Conservation (phyloP, 2,888 invertebrate genomes). For the Rhorus exstirpatorius region DNA sequence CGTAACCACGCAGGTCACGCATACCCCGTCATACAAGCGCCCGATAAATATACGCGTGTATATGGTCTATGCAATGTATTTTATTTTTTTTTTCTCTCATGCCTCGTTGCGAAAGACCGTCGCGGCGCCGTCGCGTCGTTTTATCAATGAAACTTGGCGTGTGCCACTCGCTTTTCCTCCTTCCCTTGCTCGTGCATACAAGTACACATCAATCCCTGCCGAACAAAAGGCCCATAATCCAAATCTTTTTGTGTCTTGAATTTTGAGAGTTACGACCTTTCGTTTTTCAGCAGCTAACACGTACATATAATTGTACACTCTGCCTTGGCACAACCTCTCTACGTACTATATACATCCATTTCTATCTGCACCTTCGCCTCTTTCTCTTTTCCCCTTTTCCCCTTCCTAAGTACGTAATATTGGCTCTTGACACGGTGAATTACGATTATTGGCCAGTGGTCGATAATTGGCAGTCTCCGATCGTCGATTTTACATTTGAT, state of each 20-base stretch:
- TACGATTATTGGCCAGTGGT: slow-evolving; percentile 21
- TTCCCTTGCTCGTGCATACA: background rate
- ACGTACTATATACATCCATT: background rate
- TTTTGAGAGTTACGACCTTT: slow-evolving; percentile 1
- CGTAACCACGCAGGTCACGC: slow-evolving; percentile 47
- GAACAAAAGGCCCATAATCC: slow-evolving; percentile 1
- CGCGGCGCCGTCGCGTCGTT: slow-evolving; percentile 68
- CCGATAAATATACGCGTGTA: slow-evolving; percentile 47
- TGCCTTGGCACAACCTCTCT: background rate
- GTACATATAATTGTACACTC: background rate
- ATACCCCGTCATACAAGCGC: slow-evolving; percentile 51
- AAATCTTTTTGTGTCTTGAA: slow-evolving; percentile 4
- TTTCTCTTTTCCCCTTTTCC: slow-evolving; percentile 1
- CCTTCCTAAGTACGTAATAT: background rate
- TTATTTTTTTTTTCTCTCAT: slow-evolving; percentile 27
- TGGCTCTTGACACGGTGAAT: background rate
- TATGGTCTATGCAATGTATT: slow-evolving; percentile 32
- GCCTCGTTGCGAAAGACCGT: slow-evolving; percentile 61
- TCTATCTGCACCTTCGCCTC: slow-evolving; percentile 25
- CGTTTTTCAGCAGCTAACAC: background rate
- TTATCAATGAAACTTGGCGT: slow-evolving; percentile 69
- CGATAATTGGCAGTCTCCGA: background rate
- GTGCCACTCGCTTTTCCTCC: slow-evolving; percentile 56
- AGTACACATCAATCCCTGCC: slow-evolving; percentile 5
- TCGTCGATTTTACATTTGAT: no score